phyloP scores from a whole-genome alignment of 2,113 vertebrate species.

The Paramisgurnus dabryanus region DNA sequence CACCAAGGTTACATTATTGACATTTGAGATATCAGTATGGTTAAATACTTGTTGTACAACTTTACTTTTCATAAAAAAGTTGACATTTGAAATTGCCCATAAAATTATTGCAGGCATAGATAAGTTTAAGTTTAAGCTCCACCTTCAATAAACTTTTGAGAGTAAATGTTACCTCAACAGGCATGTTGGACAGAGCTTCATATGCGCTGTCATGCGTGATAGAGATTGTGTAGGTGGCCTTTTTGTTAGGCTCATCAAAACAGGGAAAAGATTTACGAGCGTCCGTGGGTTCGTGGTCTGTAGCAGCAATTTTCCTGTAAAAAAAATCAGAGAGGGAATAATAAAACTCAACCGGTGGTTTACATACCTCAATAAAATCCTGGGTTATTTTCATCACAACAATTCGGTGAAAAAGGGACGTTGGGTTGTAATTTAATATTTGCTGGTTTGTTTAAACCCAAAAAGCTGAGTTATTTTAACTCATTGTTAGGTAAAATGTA shows the following conservation, averaged over 20 bases:
- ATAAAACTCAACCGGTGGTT: constrained; percentile 49
- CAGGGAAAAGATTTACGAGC: constrained; percentile 96
- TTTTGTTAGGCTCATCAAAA: constrained; percentile 98
- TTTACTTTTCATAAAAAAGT: no score
- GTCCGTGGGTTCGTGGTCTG: constrained; percentile 97
- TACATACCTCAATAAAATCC: constrained; percentile 15
- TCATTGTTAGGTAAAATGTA: no score
- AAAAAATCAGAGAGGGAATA: constrained; percentile 47
- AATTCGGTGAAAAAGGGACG: no score
- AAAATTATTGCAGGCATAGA: no score
- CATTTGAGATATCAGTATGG: no score
- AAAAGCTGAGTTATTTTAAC: no score
- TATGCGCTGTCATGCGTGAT: constrained; percentile 78
- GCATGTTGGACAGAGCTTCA: constrained; percentile 91
- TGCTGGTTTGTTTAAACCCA: no score
- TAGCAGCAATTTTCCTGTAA: constrained; percentile 93
- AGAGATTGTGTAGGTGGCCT: constrained; percentile 88
- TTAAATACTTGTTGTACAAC: no score
- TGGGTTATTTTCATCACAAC: no score
- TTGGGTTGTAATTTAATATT: no score
- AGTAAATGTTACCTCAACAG: constrained; percentile 72
- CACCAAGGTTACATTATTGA: no score
- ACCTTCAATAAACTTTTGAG: background rate
- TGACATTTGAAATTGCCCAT: no score
- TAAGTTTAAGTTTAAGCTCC: background rate